Conservation (phyloP, 2,797 vertebrate genomes). For the Taeniopygia guttata region DNA sequence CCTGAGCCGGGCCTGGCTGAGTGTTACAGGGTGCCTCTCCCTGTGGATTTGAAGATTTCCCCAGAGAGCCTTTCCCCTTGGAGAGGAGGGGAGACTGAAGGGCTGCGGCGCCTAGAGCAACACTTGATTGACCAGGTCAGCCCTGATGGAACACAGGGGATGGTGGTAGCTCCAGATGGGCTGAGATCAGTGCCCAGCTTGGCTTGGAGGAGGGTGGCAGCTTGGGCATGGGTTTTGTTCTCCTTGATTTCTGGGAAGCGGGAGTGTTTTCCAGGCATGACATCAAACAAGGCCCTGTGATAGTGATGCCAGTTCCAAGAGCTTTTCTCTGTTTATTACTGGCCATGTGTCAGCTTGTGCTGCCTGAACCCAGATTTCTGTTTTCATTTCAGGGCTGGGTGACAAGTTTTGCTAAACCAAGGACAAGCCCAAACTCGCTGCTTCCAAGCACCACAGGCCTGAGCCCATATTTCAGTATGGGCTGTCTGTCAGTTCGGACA, state of each 20-base stretch:
- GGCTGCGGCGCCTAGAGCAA: slow-evolving; percentile 55
- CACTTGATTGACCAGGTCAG: slow-evolving; percentile 68
- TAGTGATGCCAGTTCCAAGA: background rate
- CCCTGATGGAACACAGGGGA: background rate
- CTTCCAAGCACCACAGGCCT: slow-evolving; percentile 91
- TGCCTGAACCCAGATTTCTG: background rate
- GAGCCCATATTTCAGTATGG: slow-evolving; percentile 90
- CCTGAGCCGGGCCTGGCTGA: background rate
- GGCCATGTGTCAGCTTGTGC: background rate
- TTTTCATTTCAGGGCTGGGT: slow-evolving; percentile 84
- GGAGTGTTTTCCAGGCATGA: background rate
- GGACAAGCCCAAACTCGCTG: slow-evolving; percentile 89
- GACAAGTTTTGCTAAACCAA: slow-evolving; percentile 87
- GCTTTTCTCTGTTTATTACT: background rate
- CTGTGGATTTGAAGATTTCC: slow-evolving; percentile 45
- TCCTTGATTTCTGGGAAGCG: background rate
- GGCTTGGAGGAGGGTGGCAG: background rate
- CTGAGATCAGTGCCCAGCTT: background rate
- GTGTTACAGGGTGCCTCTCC: slow-evolving; percentile 52
- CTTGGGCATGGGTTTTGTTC: background rate
- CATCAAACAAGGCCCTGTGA: background rate
- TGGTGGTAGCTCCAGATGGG: background rate
- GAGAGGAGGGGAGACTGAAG: slow-evolving; percentile 62
- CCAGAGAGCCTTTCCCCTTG: slow-evolving; percentile 37
- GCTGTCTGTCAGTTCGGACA: slow-evolving; percentile 90